Percentiles rank a stretch among this genome's conserved stretches.
Conservation (phyloP, 2,797 vertebrate genomes). For the Fratercula arctica region DNA sequence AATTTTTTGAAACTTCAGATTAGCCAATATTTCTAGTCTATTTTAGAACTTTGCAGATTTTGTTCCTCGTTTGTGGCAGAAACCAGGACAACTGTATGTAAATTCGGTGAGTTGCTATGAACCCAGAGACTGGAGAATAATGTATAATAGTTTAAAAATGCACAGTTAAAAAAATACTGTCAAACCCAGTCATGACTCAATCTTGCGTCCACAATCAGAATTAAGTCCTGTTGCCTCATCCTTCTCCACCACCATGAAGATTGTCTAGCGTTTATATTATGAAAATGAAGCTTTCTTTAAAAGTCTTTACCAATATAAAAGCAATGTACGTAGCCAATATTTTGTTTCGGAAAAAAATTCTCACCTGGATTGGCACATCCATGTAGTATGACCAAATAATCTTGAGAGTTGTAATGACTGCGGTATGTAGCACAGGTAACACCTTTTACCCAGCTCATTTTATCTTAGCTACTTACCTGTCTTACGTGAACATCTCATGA, state of each 20-base stretch:
- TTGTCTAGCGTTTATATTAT: not conserved
- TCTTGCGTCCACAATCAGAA: not conserved
- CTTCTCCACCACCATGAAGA: not conserved
- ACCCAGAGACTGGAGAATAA: slow-evolving; percentile 26
- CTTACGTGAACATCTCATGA: not conserved
- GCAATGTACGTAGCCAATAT: not conserved
- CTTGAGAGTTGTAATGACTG: not conserved
- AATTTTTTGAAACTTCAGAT: not conserved
- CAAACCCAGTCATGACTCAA: slow-evolving; percentile 42
- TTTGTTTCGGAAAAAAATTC: not conserved
- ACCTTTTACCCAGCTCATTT: not conserved
- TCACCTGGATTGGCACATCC: not conserved
- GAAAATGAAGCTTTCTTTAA: not conserved
- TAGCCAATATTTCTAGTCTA: slow-evolving; percentile 34
- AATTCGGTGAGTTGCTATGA: slow-evolving; percentile 58
- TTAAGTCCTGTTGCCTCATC: slow-evolving; percentile 11
- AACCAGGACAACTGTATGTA: slow-evolving; percentile 68
- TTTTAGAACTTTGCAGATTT: slow-evolving; percentile 59
- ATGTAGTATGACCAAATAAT: not conserved
- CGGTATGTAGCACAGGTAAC: not conserved
- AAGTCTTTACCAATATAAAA: not conserved
- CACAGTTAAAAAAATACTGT: slow-evolving; percentile 8
- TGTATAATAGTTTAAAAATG: slow-evolving; percentile 46
- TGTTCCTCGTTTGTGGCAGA: slow-evolving; percentile 43
- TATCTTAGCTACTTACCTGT: not conserved